Evolutionary conservation across 2,888 invertebrate genomes (phyloP), one percentile per base, ranked within the genome.

Genomic region (Pyralis farinalis): DNA sequence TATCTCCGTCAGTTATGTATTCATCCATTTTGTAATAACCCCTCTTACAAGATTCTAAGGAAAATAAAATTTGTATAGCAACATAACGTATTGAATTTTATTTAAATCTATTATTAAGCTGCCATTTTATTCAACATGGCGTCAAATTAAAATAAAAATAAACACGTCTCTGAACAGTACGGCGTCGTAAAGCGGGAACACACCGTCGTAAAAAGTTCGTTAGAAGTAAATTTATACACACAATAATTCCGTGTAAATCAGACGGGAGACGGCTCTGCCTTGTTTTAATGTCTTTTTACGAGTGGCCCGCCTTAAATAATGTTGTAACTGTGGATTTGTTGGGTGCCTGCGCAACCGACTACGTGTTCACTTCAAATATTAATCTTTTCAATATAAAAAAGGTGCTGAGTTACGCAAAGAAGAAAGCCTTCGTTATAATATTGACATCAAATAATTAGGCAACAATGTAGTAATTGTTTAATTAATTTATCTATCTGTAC

Each of bases 151-250:
- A 42, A 47, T 46, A 46, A 57, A 59, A 56, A 58, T 54, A 63
- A 51, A 49, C 33, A 37, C 42, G 46, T 41, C 43, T 34, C 39
- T 44, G 45, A 55, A 53, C 43, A 50, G 36, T 31, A 32, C 38
- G 37, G 41, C 29, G 53, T 65, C 67, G 65, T 71, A 69, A 72
- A 70, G 39, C 50, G 49, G 38, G 49, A 52, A 55, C 49, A 55
- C 31, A 44, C 43, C 38, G 58, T 70, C 71, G 71, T 79, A 80
- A 80, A 81, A 55, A 56, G 64, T 75, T 81, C 75, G 77, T 81
- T 78, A 78, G 63, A 50, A 47, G 49, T 46, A 69, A 65, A 77
- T 79, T 79, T 80, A 80, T 71, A 68, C 44, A 49, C 49, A 60
- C 64, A 65, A 71, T 73, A 68, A 71, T 66, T 60, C 36, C 20